phyloP scores from a whole-genome alignment of 1,140 invertebrate genomes.

The Drosophila lacertosa region DNA sequence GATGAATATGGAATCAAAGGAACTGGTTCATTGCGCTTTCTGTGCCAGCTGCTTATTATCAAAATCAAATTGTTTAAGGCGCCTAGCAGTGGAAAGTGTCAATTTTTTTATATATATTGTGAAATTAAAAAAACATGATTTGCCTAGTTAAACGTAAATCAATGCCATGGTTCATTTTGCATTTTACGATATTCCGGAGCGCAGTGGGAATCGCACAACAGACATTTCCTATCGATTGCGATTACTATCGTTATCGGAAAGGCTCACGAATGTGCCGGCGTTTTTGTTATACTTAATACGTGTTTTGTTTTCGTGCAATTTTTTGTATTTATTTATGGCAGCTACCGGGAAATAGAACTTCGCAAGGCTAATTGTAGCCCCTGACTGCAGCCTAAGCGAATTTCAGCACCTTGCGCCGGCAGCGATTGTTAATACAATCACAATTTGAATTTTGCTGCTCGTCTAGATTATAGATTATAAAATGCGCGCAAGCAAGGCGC shows the following conservation, averaged over 20 bases:
- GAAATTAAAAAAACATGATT: no score
- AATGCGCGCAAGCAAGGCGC: conserved; percentile 43
- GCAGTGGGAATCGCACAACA: neutral
- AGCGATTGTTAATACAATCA: neutral
- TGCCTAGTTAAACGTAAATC: no score
- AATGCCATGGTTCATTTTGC: neutral
- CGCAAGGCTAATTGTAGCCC: no score
- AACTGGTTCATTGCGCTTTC: neutral
- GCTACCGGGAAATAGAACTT: neutral
- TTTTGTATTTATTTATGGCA: conserved; percentile 19
- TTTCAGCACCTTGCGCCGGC: neutral
- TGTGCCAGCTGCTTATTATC: conserved; percentile 1
- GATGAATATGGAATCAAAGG: no score
- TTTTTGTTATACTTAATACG: conserved; percentile 23
- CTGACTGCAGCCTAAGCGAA: neutral
- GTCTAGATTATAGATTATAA: conserved; percentile 1
- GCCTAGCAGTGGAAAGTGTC: no score
- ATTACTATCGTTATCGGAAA: conserved; percentile 3
- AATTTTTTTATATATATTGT: no score
- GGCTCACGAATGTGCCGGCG: conserved; percentile 15
- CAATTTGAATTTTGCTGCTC: neutral
- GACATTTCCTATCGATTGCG: neutral
- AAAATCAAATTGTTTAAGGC: no score
- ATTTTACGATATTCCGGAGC: neutral
- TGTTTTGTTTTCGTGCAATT: conserved; percentile 52